Conservation (phyloP, 2,888 invertebrate species). For the Mesorhabditis belari region DNA sequence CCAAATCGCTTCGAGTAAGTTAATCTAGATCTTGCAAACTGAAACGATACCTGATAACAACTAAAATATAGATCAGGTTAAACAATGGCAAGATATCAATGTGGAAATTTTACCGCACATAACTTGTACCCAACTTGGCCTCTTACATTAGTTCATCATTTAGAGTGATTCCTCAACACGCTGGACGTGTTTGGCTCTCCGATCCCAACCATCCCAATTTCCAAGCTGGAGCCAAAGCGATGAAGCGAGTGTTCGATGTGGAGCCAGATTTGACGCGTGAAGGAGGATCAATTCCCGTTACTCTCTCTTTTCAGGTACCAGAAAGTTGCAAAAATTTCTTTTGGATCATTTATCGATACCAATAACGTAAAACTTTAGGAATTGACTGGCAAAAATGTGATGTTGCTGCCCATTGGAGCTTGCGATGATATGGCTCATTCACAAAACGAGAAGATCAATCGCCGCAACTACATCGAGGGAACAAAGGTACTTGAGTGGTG, state of each 20-base stretch:
- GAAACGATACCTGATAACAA: too few relatives aligned
- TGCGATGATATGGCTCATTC: slow-evolving; percentile 97
- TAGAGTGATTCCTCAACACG: slow-evolving; percentile 62
- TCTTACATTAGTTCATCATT: too few relatives aligned
- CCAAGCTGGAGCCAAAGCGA: slow-evolving; percentile 67
- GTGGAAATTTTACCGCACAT: too few relatives aligned
- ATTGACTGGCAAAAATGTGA: slow-evolving; percentile 70
- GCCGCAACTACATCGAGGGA: slow-evolving; percentile 53
- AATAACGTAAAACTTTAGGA: slow-evolving; percentile 33
- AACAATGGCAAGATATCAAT: too few relatives aligned
- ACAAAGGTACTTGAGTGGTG: background rate
- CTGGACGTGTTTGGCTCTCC: slow-evolving; percentile 85
- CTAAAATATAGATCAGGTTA: too few relatives aligned
- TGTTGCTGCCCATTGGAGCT: slow-evolving; percentile 86
- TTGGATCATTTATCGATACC: background rate
- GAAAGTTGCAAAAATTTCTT: background rate
- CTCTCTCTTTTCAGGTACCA: slow-evolving; percentile 68
- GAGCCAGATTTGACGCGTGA: slow-evolving; percentile 92
- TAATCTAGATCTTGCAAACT: too few relatives aligned
- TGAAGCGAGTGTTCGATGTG: slow-evolving; percentile 68
- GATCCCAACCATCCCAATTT: slow-evolving; percentile 87
- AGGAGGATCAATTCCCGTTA: slow-evolving; percentile 94
- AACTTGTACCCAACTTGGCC: too few relatives aligned
- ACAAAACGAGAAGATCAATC: slow-evolving; percentile 92
- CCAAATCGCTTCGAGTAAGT: slow-evolving; percentile 75